A percentile compares a stretch with the other conserved stretches of the same genome.
phyloP scores from a whole-genome alignment of 2,888 invertebrate genomes.

The Malthinus flaveolus region DNA sequence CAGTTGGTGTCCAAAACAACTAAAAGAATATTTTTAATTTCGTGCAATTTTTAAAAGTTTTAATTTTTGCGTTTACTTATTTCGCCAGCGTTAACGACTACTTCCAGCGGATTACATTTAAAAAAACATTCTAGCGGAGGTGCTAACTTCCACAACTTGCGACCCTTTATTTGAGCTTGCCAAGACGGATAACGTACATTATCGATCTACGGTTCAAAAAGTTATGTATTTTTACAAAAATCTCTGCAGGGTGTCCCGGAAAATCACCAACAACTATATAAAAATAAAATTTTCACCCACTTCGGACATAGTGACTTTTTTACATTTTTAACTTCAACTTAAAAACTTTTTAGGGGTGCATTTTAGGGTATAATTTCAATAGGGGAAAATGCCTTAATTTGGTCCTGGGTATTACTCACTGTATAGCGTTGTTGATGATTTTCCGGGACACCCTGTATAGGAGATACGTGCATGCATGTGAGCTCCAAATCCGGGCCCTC shows the following conservation, averaged over 20 bases:
- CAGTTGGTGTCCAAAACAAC: constrained; percentile 93
- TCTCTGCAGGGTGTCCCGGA: no score
- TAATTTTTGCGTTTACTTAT: constrained; percentile 78
- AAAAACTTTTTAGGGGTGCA: no score
- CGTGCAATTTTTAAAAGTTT: not conserved
- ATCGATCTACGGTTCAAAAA: constrained; percentile 71
- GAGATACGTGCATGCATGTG: constrained; percentile 83
- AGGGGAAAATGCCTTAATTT: no score
- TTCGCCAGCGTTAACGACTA: constrained; percentile 82
- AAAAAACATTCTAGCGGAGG: constrained; percentile 93
- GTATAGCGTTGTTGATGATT: no score
- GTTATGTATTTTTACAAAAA: constrained; percentile 26
- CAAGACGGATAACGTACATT: constrained; percentile 92
- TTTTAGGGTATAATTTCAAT: no score
- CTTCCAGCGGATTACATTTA: constrained; percentile 68
- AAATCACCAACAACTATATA: no score
- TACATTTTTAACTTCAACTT: no score
- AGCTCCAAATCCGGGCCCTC: constrained; percentile 91
- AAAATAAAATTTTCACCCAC: no score
- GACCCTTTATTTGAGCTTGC: constrained; percentile 93
- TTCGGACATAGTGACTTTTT: no score
- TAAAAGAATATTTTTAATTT: constrained; percentile 51
- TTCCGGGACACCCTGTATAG: no score
- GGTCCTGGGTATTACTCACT: no score
- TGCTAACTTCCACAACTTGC: constrained; percentile 85